Evolutionary conservation across 1,140 invertebrate genomes (phyloP), one percentile per base, ranked within the genome.

Genomic region (Procambarus virginalis): DNA sequence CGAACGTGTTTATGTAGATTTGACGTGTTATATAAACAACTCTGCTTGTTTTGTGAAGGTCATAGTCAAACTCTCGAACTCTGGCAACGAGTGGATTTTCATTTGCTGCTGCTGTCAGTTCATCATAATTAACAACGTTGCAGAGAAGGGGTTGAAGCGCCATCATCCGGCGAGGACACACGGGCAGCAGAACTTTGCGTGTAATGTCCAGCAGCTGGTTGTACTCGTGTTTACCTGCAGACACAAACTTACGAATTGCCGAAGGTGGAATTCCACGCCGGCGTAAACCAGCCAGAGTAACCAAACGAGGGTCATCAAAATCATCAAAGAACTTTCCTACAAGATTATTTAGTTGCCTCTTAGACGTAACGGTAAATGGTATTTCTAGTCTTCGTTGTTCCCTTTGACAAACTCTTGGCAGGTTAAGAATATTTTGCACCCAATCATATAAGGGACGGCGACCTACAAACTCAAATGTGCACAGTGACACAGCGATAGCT

Each of bases 361-460:
- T 91, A 4, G 90, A 91, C 20, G 76, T 83, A 34, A 91, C n/a
- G 49, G 76, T 77, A 48, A 58, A 82, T 17, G 78, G 64, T 49
- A 91, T n/a, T 73, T 46, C 82, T 20, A 91, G 85, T 49, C 85
- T 82, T 20, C 34, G 48, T 14, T 77, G 83, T n/a, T 91, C 90
- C 48, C 85, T 73, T 46, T 91, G 90, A 45, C 49, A 60, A 49
- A 87, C 84, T 22, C 48, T 22, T 2, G 85, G 81, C 12, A 91
- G 22, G 17, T 85, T 12, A 17, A 92, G 60, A 4, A 70, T 58
- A 2, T 81, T 75, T n/a, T 91, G 70, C 5, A 91, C 51, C 91
- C 91, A 92, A 20, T 92, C 64, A 49, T 92, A 92, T 4, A 92
- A 49, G 51, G 80, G 12, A 1, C 91, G 85, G 49, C 89, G 91